Conservation (phyloP, 2,888 invertebrate species). For the Osmoderma eremita region DNA sequence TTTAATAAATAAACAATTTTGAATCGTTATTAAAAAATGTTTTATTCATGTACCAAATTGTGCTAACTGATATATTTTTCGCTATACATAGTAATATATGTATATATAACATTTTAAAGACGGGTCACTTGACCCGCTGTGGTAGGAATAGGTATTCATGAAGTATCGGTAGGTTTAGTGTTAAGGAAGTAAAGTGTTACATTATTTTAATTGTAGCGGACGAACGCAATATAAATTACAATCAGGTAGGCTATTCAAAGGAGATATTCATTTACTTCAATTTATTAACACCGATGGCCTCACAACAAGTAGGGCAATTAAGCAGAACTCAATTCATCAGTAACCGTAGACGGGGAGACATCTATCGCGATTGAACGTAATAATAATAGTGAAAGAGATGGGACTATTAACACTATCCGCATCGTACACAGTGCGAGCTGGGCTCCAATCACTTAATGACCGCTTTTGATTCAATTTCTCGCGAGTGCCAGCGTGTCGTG, state of each 20-base stretch:
- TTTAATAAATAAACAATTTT: no score
- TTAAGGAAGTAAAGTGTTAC: not conserved
- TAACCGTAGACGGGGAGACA: no score
- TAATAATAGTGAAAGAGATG: not conserved
- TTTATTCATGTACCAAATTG: no score
- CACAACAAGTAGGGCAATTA: not conserved
- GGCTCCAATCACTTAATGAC: conserved; percentile 18
- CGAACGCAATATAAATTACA: not conserved
- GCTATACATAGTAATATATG: no score
- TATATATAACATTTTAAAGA: no score
- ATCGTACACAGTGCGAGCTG: not conserved
- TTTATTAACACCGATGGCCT: not conserved
- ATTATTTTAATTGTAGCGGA: not conserved
- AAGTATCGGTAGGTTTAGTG: not conserved
- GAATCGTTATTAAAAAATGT: no score
- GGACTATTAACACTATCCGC: not conserved
- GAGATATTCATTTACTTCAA: not conserved
- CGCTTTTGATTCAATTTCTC: conserved; percentile 24
- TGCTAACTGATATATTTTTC: no score
- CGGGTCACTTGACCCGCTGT: no score
- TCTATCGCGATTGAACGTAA: not conserved
- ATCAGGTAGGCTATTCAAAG: not conserved
- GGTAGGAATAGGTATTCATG: not conserved
- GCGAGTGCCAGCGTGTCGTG: conserved; percentile 5
- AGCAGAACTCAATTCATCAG: not conserved